These are phyloP conservation scores for Chorisops tibialis DNA, from an alignment of 2,888 invertebrate species.

Conservation along the genomic window DNA sequence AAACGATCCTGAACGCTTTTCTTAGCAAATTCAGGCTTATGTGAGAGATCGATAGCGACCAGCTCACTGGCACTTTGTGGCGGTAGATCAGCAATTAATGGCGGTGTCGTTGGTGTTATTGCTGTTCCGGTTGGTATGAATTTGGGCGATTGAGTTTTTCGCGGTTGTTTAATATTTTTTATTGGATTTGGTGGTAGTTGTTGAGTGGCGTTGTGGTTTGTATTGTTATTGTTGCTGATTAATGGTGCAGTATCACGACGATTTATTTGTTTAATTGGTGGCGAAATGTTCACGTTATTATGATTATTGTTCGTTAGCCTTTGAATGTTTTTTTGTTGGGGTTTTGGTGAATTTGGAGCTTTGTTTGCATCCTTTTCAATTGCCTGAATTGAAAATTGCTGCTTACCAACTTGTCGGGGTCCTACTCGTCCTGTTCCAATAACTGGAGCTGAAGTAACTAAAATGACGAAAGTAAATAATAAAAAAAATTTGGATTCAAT, in stretches of 20 bases:
- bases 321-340: not conserved
- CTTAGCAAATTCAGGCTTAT: conserved; percentile 33
- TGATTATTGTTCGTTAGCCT: conserved; percentile 1
- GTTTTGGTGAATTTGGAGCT: conserved; percentile 17
- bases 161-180: conserved; percentile 2
- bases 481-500: conserved; percentile 4
- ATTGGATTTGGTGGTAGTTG: not conserved
- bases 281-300: not conserved
- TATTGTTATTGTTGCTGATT: not conserved
- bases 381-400: conserved; percentile 32
- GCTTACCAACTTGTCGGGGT: conserved; percentile 44
- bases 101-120: not conserved
- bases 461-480: conserved; percentile 6
- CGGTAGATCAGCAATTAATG: conserved; percentile 15
- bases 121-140: not conserved
- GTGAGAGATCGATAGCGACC: conserved; percentile 28
- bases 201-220: not conserved
- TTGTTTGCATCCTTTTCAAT: conserved; percentile 28
- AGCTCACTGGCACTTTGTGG: conserved; percentile 19
- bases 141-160: conserved; percentile 17
- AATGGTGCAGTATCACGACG: not conserved
- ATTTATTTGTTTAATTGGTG: conserved; percentile 1
- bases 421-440: conserved; percentile 52
- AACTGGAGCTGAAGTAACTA: conserved; percentile 48
- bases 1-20: conserved; percentile 34